phyloP scores from a whole-genome alignment of 2,113 vertebrate genomes.

The Spilogale gracilis region DNA sequence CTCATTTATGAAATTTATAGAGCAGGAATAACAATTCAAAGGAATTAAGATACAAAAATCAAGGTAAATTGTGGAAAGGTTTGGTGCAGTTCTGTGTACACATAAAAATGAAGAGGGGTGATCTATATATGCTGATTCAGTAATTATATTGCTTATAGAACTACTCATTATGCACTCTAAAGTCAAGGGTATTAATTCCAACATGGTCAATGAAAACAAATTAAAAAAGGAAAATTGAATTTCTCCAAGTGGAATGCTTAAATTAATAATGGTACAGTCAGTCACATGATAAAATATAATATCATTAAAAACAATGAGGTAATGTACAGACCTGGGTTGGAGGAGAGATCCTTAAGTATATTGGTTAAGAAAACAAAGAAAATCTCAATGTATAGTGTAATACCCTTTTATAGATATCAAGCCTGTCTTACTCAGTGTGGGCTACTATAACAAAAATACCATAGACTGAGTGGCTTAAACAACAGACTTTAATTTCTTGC shows the following conservation, averaged over 20 bases:
- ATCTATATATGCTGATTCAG: background rate
- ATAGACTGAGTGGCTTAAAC: background rate
- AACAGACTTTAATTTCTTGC: background rate
- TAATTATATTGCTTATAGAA: background rate
- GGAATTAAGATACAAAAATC: background rate
- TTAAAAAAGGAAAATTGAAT: background rate
- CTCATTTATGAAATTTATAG: background rate
- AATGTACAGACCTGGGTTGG: background rate
- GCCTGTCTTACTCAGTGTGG: background rate
- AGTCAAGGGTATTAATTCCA: background rate
- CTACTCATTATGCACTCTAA: background rate
- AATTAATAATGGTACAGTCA: background rate
- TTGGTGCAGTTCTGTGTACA: too few relatives aligned
- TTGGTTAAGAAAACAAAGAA: background rate
- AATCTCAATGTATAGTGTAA: background rate
- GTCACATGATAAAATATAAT: background rate
- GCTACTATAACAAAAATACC: background rate
- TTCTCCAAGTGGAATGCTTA: slow-evolving; percentile 11
- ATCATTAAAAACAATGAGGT: background rate
- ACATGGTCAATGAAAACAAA: background rate
- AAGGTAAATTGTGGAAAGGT: background rate
- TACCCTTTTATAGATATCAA: background rate
- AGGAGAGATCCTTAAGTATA: background rate
- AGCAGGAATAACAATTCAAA: background rate
- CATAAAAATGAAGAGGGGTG: background rate